These are phyloP conservation scores for Dicyrtoma fusca DNA, from an alignment of 2,888 invertebrate species.

Conservation along the genomic window DNA sequence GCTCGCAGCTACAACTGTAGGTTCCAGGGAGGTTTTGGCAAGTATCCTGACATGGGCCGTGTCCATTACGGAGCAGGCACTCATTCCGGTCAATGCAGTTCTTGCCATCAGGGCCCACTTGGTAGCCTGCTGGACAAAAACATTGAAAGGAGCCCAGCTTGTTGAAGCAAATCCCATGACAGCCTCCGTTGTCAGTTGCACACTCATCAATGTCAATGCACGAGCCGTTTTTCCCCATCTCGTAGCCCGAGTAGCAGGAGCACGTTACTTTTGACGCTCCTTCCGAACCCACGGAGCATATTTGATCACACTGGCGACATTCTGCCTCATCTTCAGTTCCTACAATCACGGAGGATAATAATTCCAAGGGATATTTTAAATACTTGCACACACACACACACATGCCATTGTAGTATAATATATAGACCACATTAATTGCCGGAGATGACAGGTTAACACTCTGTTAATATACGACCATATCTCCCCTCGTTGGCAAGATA, in stretches of 20 bases:
- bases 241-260: constrained; percentile 55
- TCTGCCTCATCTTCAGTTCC: constrained; percentile 48
- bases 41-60: constrained; percentile 68
- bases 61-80: constrained; percentile 68
- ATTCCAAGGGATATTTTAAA: too few species aligned
- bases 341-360: not conserved
- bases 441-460: too few species aligned
- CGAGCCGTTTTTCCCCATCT: constrained; percentile 48
- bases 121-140: constrained; percentile 61
- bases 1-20: constrained; percentile 66
- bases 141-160: constrained; percentile 64
- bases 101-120: constrained; percentile 59
- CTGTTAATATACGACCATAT: too few species aligned
- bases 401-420: too few species aligned
- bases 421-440: too few species aligned
- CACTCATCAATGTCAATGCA: constrained; percentile 65
- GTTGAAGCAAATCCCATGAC: constrained; percentile 69
- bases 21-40: constrained; percentile 67
- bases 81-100: constrained; percentile 64
- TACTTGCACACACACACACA: too few species aligned
- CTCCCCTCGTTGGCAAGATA: too few species aligned
- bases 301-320: constrained; percentile 56
- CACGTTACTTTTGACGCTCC: constrained; percentile 46
- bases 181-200: constrained; percentile 65
- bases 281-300: constrained; percentile 51